Percentiles rank a stretch among this genome's conserved stretches.
Evolutionary conservation across 2,113 vertebrate genomes (phyloP).

Genomic region (Nyctereutes procyonoides): DNA sequence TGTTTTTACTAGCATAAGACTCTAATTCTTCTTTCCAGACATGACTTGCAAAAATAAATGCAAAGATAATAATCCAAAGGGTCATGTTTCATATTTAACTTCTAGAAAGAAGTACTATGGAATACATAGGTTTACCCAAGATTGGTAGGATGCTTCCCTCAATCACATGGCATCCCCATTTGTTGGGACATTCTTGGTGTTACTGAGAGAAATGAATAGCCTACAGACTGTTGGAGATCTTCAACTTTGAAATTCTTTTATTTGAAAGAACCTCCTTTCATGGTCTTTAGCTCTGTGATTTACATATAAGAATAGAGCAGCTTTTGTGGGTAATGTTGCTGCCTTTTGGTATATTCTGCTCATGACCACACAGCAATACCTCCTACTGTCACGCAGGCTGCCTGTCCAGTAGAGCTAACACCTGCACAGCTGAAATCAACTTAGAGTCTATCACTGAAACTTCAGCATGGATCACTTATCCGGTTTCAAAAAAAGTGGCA

Average conservation of each 20-base stretch:
- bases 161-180: background rate
- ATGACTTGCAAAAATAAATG: background rate
- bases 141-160: background rate
- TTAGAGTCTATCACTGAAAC: background rate
- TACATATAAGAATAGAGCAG: background rate
- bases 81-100: background rate
- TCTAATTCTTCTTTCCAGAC: background rate
- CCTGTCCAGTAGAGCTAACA: slow-evolving; percentile 24
- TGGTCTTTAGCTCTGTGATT: background rate
- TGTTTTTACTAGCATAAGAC: background rate
- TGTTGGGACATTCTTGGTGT: background rate
- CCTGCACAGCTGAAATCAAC: background rate
- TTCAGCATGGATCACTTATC: slow-evolving; percentile 11
- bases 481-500: slow-evolving; percentile 41
- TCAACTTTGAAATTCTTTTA: background rate
- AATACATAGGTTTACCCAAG: background rate
- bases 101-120: background rate
- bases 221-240: background rate
- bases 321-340: background rate
- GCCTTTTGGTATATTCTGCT: background rate
- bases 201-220: background rate
- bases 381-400: background rate
- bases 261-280: slow-evolving; percentile 16
- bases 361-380: background rate
- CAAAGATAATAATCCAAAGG: background rate